phyloP scores from a whole-genome alignment of 2,113 vertebrate species.

The Perccottus glenii region DNA sequence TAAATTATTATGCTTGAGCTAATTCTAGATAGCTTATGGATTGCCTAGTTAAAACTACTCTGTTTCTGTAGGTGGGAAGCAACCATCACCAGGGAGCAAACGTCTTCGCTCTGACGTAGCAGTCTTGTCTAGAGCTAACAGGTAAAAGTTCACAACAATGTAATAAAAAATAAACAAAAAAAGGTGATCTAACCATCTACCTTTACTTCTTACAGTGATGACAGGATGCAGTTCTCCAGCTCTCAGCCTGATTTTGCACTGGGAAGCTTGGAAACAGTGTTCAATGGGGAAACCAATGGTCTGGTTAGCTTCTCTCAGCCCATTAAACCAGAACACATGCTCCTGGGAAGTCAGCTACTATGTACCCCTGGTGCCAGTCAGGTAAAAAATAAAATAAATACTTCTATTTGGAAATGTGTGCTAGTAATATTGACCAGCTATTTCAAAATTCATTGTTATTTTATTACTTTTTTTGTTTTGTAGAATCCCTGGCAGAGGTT shows the following conservation, averaged over 20 bases:
- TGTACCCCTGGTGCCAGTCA: slow-evolving; percentile 94
- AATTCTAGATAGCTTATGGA: not conserved
- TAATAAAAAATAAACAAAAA: too few relatives aligned
- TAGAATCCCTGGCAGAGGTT: slow-evolving; percentile 92
- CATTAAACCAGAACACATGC: slow-evolving; percentile 91
- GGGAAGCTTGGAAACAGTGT: slow-evolving; percentile 78
- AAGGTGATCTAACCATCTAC: not conserved
- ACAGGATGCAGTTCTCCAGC: slow-evolving; percentile 85
- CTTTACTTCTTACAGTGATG: slow-evolving; percentile 79
- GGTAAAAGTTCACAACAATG: slow-evolving; percentile 32
- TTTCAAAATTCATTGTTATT: not conserved
- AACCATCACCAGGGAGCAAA: slow-evolving; percentile 48
- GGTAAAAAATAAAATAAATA: slow-evolving; percentile 71
- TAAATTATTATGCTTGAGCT: not conserved
- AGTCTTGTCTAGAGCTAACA: slow-evolving; percentile 35
- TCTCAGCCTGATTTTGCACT: slow-evolving; percentile 89
- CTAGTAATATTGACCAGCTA: not conserved
- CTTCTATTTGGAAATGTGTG: not conserved
- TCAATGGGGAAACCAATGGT: slow-evolving; percentile 76
- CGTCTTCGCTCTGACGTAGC: slow-evolving; percentile 33
- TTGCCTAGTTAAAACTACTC: not conserved
- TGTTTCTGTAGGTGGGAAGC: slow-evolving; percentile 51
- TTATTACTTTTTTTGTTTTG: not conserved
- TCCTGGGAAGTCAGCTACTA: slow-evolving; percentile 90
- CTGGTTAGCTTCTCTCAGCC: slow-evolving; percentile 97